Conservation (phyloP, 2,113 vertebrate species). For the Cricetomys ansorgei region DNA sequence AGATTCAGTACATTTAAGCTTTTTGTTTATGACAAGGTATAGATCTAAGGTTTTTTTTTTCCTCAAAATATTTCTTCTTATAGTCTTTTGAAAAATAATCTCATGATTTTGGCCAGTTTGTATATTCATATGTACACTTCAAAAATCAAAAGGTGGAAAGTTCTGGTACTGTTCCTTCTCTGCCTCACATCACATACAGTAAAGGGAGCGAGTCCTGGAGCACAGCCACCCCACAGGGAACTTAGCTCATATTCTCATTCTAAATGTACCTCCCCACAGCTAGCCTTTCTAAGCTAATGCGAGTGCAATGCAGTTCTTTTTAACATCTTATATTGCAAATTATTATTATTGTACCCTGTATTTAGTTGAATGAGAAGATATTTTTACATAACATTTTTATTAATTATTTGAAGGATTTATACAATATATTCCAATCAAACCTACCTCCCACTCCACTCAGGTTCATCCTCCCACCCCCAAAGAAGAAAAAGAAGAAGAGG, state of each 20-base stretch:
- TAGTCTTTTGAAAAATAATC: neutral
- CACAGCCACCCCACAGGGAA: neutral
- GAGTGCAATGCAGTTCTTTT: neutral
- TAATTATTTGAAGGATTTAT: too few species aligned
- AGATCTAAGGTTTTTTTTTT: neutral
- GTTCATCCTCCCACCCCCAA: too few species aligned
- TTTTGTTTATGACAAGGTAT: neutral
- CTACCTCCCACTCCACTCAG: too few species aligned
- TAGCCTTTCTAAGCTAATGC: neutral
- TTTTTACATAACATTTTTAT: too few species aligned
- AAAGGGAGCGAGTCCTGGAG: neutral
- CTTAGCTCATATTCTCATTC: neutral
- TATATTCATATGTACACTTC: neutral
- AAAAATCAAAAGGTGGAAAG: neutral
- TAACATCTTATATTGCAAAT: neutral
- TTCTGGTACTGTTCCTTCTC: neutral
- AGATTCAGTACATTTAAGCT: conserved; percentile 1
- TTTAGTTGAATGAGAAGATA: neutral
- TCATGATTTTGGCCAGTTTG: neutral
- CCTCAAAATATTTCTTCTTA: neutral
- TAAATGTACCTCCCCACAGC: neutral
- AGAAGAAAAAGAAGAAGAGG: too few species aligned
- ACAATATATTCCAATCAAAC: too few species aligned
- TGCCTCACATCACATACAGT: neutral
- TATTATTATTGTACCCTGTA: conserved; percentile 23